Base-by-base conservation (phyloP, 2,113 vertebrate genomes). In the Steatornis caripensis region DNA sequence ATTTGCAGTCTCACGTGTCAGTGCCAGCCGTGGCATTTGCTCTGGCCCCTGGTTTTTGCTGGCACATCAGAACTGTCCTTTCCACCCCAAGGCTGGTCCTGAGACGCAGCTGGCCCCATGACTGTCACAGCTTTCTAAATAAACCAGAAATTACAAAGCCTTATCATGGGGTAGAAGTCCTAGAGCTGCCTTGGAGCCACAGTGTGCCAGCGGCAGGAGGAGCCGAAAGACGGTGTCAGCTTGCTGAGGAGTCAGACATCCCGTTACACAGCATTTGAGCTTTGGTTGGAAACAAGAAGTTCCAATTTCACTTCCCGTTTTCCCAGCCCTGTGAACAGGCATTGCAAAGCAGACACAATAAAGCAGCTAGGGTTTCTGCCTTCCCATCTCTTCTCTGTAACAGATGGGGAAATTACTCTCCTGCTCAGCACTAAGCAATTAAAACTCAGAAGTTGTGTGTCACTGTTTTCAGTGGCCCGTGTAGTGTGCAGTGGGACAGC, bases 211-310 rank as follows among this genome's bases (percentile, higher is more conserved):
- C 23, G 41, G 24, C 69, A 57, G 58, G 76, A 72, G 66, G 18
- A n/a, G 19, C 43, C 0, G 0, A 3, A 8, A 55, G 0, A 2
- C 1, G 0, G 30, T 2, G 2, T 5, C 49, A 69, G 1, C 17
- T 46, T 9, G 12, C 48, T 1, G 4, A 5, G 54, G 53, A 71
- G 4, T 66, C 86, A 46, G 72, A 2, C 0, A 1, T 48, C 41
- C 57, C 7, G 0, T 65, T 39, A 2, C 3, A 0, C 72, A n/a
- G 65, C 34, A 2, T 10, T 51, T 64, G 36, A 39, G 58, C 66
- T 61, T 23, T 39, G 2, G 4, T 7, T 55, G 74, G 82, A 58
- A 23, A 85, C 21, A 1, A 55, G 4, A 53, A 61, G 66, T 32
- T 66, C 58, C 45, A 17, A 27, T 80, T 86, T 54, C 71, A 17